A percentile compares a stretch with the other conserved stretches of the same genome.
Evolutionary conservation across 2,888 invertebrate genomes (phyloP).

Genomic region (Hipparchia semele): DNA sequence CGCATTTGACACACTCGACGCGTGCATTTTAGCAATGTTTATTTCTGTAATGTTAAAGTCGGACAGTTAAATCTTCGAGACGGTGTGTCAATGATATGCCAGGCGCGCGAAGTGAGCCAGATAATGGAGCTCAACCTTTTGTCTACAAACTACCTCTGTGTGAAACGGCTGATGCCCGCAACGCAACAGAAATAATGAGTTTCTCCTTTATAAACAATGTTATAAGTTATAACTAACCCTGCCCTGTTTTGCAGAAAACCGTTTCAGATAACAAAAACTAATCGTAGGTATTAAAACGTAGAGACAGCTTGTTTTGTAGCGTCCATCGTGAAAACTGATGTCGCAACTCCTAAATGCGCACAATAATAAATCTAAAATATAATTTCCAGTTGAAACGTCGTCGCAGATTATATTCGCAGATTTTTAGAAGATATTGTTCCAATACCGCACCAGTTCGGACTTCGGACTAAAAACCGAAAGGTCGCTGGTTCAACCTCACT

Average conservation of each 20-base stretch:
- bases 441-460: no score
- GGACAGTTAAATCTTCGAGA: conserved; percentile 52
- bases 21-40: conserved; percentile 43
- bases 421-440: conserved; percentile 23
- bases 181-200: conserved; percentile 59
- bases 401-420: conserved; percentile 20
- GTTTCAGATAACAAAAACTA: conserved; percentile 44
- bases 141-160: conserved; percentile 50
- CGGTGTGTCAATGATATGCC: conserved; percentile 61
- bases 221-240: conserved; percentile 60
- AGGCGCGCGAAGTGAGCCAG: conserved; percentile 54
- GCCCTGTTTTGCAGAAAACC: conserved; percentile 48
- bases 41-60: conserved; percentile 50
- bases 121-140: conserved; percentile 64
- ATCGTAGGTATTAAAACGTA: conserved; percentile 22
- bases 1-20: conserved; percentile 24
- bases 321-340: conserved; percentile 14
- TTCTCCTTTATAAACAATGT: conserved; percentile 55
- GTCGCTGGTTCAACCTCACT: no score
- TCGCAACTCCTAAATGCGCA: not conserved
- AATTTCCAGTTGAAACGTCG: conserved; percentile 32
- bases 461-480: no score
- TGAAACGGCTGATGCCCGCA: conserved; percentile 49
- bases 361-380: conserved; percentile 25
- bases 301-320: conserved; percentile 13